Evolutionary conservation across 2,797 vertebrate species (phyloP), one percentile per base, ranked within the genome.

Genomic region (Trachops cirrhosus): DNA sequence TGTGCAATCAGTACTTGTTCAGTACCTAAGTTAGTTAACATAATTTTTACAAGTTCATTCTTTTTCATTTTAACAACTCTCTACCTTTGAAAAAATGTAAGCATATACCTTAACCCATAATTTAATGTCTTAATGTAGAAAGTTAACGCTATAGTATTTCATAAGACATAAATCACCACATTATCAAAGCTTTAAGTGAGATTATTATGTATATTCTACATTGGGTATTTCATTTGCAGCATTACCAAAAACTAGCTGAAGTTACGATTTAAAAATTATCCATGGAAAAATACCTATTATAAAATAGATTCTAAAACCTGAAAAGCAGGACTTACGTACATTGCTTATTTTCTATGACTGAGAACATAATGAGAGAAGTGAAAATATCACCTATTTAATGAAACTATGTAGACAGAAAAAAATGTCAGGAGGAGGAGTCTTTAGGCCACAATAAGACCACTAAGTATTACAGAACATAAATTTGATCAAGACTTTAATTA

Each of bases 401-500:
- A 97, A 93, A 94, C 16, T 32, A 15, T 37, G 16, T 26, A 80
- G 26, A 93, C 41, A 78, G 37, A 67, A 75, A 68, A 71, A 85
- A 88, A 46, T 7, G 24, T 75, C 75, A 94, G 59, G 94, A 89
- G 10, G 14, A 94, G 78, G 59, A 87, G 77, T 85, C 52, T 68
- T 80, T 77, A 52, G 93, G 91, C 41, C 74, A 96, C 50, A 62
- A 32, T 75, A 91, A 83, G n/a, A 86, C 71, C 44, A 14, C 18
- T 95, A 75, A 91, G 57, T 57, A 71, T 83, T 34, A 90, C 1
- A 75, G 87, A 96, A 77, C 77, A 79, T 19, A 78, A 95, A 96
- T 32, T 22, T 67, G 50, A 71, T 32, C 93, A 86, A 77, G 82
- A 94, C 91, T 52, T 93, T 41, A 94, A 95, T 96, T 96, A 94